Conservation (phyloP, 2,888 invertebrate genomes). For the Hypselothyrea guttata region DNA sequence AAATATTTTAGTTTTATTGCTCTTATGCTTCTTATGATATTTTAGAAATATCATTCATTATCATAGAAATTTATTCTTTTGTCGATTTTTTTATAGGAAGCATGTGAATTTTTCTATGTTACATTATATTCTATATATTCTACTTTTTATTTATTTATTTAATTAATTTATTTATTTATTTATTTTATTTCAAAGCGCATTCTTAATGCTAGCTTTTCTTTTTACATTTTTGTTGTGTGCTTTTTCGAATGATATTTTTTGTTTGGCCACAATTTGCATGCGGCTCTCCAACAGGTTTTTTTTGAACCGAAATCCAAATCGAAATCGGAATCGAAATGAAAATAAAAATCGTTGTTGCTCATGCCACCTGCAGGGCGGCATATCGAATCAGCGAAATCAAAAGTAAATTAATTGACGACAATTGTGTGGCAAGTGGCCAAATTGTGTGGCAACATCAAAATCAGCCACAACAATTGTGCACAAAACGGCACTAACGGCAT, state of each 20-base stretch:
- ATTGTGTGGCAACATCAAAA: slow-evolving; percentile 70
- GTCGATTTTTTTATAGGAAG: too few species aligned
- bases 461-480: slow-evolving; percentile 38
- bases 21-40: too few species aligned
- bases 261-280: slow-evolving; percentile 17
- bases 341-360: slow-evolving; percentile 25
- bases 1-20: too few species aligned
- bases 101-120: too few species aligned
- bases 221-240: background rate
- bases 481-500: slow-evolving; percentile 28
- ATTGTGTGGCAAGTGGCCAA: slow-evolving; percentile 68
- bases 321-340: too few species aligned
- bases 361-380: slow-evolving; percentile 74
- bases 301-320: slow-evolving; percentile 7
- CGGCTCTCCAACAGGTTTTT: background rate
- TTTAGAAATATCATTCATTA: too few species aligned
- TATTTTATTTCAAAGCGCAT: background rate
- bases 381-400: slow-evolving; percentile 72
- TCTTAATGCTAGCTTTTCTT: background rate
- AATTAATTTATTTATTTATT: too few species aligned
- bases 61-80: too few species aligned
- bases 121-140: too few species aligned
- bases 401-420: slow-evolving; percentile 75
- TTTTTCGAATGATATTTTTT: too few species aligned
- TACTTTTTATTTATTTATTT: too few species aligned